Base-by-base conservation (phyloP, 2,888 invertebrate genomes). In the Archaeoteleia sp. region DNA sequence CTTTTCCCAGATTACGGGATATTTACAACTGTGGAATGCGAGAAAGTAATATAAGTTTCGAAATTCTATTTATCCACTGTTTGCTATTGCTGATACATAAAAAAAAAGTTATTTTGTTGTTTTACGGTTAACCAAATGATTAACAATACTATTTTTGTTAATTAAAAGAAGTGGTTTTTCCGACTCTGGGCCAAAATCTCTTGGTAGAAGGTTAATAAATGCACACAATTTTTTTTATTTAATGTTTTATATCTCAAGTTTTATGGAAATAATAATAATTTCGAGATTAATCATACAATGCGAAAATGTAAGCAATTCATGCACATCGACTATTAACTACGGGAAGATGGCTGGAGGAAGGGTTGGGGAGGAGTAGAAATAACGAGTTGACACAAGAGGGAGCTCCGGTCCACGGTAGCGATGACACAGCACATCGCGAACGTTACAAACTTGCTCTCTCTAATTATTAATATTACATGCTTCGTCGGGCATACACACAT, bases 381-480 rank as follows among this genome's bases (percentile, higher is more conserved):
- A 60, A 49, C 29, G 58, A 49, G 42, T 27, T 42, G 35, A 58
- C 43, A 49, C 27, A 35, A 42, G 35, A 49, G 32, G 30, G 42
- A 43, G 29, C 37, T 35, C 14, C 10, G 29, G 20, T 49, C 35
- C 58, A 49, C 42, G 17, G 23, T 43, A 27, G 34, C 23, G 48
- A 58, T 58, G 57, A 39, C 39, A 48, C 48, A 45, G 45, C 51
- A 37, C 42, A 35, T 34, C 43, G 35, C 35, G 39, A 40, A 35
- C 43, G 20, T 29, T 49, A 49, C 35, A 60, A 60, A 60, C 58
- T 60, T 49, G 29, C 17, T 25, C 40, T 39, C 25, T 32, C 53
- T 53, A 61, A 61, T 61, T 61, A 61, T 61, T 53, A 61, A 46
- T 53, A 53, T 53, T 53, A 61, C 53, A 46, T 40, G 40, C 46